Evolutionary conservation across 2,113 vertebrate species (phyloP).

Genomic region (Eulemur macaco): DNA sequence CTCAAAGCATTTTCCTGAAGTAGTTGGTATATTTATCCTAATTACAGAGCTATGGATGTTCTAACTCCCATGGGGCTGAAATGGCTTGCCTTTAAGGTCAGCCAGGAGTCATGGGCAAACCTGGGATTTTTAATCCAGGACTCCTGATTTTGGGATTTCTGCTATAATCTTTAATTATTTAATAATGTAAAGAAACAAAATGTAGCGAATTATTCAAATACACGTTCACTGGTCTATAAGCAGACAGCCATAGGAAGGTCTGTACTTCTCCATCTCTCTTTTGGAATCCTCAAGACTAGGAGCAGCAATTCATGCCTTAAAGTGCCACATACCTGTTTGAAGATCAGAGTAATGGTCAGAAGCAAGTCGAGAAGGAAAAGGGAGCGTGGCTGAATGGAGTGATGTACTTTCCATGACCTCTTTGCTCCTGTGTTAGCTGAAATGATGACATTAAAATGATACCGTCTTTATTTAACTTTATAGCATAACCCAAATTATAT

Average conservation of each 20-base stretch:
- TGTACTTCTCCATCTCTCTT: not conserved
- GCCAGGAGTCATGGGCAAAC: not conserved
- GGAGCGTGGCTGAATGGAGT: not conserved
- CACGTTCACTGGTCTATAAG: not conserved
- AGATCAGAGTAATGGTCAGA: not conserved
- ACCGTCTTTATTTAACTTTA: not conserved
- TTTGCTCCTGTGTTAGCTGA: not conserved
- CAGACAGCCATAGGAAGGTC: not conserved
- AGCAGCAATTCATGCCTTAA: not conserved
- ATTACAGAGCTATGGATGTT: not conserved
- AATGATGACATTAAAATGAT: not conserved
- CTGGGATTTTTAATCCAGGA: not conserved
- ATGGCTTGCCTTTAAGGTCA: not conserved
- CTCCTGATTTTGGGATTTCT: not conserved
- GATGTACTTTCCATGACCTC: not conserved
- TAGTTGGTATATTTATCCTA: not conserved
- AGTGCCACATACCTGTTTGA: not conserved
- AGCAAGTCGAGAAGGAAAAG: not conserved
- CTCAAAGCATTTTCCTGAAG: not conserved
- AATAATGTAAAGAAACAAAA: not conserved
- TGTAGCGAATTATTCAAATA: not conserved
- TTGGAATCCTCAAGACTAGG: not conserved
- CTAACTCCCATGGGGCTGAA: not conserved
- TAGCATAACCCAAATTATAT: not conserved
- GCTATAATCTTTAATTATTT: not conserved